These are phyloP conservation scores for Thysanoteuthis rhombus DNA, from an alignment of 2,888 invertebrate species.

Conservation along the genomic window DNA sequence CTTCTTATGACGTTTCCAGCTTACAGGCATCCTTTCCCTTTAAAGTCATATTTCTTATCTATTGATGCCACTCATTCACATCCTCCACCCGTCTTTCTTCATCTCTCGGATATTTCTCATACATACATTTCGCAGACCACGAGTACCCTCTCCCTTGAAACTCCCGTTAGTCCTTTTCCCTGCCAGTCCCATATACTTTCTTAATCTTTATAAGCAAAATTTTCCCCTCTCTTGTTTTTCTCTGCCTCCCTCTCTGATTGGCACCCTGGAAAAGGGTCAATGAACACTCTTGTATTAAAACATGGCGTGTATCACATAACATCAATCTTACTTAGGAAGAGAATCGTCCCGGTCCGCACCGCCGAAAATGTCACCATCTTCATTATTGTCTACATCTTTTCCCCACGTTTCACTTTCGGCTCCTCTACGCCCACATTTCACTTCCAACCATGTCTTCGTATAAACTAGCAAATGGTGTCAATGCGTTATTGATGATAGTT, in stretches of 20 bases:
- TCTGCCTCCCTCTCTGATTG: not conserved
- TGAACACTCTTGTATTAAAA: not conserved
- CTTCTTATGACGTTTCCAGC: no score
- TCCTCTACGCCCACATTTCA: not conserved
- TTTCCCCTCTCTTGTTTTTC: not conserved
- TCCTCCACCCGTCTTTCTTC: no score
- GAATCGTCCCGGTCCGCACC: not conserved
- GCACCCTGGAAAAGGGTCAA: not conserved
- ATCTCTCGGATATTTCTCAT: no score
- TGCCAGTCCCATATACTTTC: no score
- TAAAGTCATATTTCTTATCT: no score
- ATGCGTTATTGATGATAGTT: no score
- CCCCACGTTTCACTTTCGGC: not conserved
- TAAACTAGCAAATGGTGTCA: not conserved
- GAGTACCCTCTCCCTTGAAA: no score
- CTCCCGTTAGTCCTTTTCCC: no score
- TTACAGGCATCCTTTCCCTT: no score
- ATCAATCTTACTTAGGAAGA: not conserved
- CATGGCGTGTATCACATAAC: not conserved
- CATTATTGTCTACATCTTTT: not conserved
- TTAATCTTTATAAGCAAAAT: no score
- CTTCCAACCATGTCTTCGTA: not conserved
- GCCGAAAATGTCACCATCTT: not conserved
- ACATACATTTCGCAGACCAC: no score
- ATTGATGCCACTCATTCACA: no score